These are phyloP conservation scores for Triplophysa siluroides DNA, from an alignment of 2,113 vertebrate genomes.

Conservation along the genomic window DNA sequence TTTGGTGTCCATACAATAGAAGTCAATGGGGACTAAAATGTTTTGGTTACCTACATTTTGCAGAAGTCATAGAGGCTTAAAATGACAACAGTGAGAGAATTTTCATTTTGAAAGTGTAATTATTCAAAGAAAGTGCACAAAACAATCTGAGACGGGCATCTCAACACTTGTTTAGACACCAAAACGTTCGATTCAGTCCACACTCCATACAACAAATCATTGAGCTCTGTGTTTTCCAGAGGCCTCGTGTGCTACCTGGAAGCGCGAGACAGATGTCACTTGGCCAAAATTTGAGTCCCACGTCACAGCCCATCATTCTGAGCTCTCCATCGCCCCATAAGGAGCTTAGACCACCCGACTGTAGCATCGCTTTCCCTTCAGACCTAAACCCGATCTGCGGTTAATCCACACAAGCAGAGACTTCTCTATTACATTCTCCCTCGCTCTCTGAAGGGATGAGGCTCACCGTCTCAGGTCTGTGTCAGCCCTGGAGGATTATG, in stretches of 20 bases:
- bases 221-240: background rate
- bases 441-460: background rate
- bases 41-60: too few species aligned
- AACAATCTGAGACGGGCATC: too few species aligned
- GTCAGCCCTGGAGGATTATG: slow-evolving; percentile 19
- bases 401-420: slow-evolving; percentile 52
- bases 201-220: background rate
- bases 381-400: slow-evolving; percentile 51
- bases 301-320: slow-evolving; percentile 19
- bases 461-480: slow-evolving; percentile 28
- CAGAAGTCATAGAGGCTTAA: too few species aligned
- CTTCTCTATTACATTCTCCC: slow-evolving; percentile 6
- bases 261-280: slow-evolving; percentile 7
- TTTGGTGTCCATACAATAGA: too few species aligned
- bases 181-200: background rate
- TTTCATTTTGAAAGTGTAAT: too few species aligned
- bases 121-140: too few species aligned
- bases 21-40: too few species aligned
- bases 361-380: slow-evolving; percentile 58
- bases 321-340: slow-evolving; percentile 37
- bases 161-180: background rate
- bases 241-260: background rate
- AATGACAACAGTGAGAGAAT: too few species aligned
- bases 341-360: slow-evolving; percentile 59
- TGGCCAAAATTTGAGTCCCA: background rate